Evolutionary conservation across 2,888 invertebrate genomes (phyloP).

Genomic region (Heliconius charithonia): DNA sequence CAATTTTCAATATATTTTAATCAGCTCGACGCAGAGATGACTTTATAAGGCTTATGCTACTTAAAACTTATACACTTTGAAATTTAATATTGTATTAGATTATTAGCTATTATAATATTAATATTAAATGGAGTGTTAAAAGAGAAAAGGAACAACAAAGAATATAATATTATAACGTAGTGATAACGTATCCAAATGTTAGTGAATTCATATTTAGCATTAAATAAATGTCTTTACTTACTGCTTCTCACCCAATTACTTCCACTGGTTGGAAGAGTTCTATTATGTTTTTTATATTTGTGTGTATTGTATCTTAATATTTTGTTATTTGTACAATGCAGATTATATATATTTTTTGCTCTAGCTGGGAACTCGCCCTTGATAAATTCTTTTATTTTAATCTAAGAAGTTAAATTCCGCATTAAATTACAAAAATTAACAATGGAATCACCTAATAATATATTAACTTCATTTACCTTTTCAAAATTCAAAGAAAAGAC

Average conservation of each 20-base stretch:
- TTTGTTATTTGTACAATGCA: too few relatives aligned
- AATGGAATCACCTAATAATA: too few relatives aligned
- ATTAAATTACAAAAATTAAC: too few relatives aligned
- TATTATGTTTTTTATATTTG: too few relatives aligned
- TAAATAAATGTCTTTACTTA: too few relatives aligned
- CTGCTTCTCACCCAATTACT: too few relatives aligned
- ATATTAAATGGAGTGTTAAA: not conserved
- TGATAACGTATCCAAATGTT: not conserved
- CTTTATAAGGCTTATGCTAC: conserved; percentile 13
- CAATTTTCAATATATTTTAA: conserved; percentile 13
- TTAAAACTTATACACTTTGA: conserved; percentile 1
- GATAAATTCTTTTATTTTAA: too few relatives aligned
- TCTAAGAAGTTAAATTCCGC: not conserved
- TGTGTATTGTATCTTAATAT: too few relatives aligned
- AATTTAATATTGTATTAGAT: not conserved
- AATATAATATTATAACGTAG: not conserved
- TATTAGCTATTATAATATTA: not conserved
- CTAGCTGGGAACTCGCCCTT: not conserved
- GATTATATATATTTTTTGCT: too few relatives aligned
- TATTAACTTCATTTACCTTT: too few relatives aligned
- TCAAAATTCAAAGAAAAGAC: not conserved
- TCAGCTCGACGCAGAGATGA: not conserved
- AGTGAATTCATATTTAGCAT: not conserved
- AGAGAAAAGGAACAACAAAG: not conserved
- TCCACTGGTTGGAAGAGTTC: too few relatives aligned